Evolutionary conservation across 1,140 invertebrate species (phyloP).

Genomic region (Cydia fagiglandana): DNA sequence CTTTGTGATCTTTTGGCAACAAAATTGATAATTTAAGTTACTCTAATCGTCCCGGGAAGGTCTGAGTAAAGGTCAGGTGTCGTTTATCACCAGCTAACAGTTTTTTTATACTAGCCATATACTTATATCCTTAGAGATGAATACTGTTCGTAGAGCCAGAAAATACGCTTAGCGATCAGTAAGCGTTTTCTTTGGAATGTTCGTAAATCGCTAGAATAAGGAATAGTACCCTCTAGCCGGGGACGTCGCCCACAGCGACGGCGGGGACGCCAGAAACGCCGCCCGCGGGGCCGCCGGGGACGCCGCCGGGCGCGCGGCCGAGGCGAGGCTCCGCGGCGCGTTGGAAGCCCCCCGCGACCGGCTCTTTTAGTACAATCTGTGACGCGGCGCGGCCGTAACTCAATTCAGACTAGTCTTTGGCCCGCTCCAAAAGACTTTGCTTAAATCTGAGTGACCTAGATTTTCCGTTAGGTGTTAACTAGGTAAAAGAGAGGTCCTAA

Average conservation of each 20-base stretch:
- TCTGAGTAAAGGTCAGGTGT: slow-evolving; percentile 71
- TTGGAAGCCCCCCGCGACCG: slow-evolving; percentile 66
- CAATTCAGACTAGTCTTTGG: slow-evolving; percentile 79
- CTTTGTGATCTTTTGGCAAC: background rate
- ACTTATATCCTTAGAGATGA: background rate
- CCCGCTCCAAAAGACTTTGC: slow-evolving; percentile 48
- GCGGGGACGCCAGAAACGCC: slow-evolving; percentile 67
- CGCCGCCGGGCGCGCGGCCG: slow-evolving; percentile 44
- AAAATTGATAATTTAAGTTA: slow-evolving; percentile 50
- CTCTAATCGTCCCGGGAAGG: slow-evolving; percentile 74
- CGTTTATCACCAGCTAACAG: background rate
- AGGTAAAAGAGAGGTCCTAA: too few relatives aligned
- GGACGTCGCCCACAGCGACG: slow-evolving; percentile 59
- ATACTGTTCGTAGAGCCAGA: background rate
- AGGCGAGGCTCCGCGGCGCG: slow-evolving; percentile 47
- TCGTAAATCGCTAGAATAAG: slow-evolving; percentile 40
- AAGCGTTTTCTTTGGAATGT: background rate
- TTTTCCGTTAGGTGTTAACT: slow-evolving; percentile 4
- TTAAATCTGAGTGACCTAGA: slow-evolving; percentile 54
- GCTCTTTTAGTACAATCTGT: slow-evolving; percentile 76
- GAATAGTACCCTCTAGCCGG: slow-evolving; percentile 62
- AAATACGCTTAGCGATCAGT: background rate
- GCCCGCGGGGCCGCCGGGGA: slow-evolving; percentile 53
- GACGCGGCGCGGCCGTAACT: slow-evolving; percentile 72
- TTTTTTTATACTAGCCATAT: background rate